Evolutionary conservation across 2,113 vertebrate species (phyloP).

Genomic region (Fukomys damarensis): DNA sequence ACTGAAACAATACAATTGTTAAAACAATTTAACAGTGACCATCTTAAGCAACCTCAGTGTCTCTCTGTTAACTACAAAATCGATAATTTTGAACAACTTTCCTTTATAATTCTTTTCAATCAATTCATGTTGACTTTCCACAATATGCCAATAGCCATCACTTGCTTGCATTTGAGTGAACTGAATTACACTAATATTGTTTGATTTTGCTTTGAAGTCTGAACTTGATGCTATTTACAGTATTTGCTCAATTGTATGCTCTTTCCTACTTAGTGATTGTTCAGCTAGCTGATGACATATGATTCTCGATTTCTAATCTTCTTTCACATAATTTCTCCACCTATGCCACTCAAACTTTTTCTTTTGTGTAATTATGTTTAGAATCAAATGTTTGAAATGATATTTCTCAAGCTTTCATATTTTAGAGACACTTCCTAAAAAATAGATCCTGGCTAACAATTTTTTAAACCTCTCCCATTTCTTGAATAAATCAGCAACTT

Average conservation of each 20-base stretch:
- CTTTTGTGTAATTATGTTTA: not conserved
- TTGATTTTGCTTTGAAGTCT: not conserved
- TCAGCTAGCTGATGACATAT: not conserved
- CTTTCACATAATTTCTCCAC: not conserved
- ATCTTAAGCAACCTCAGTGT: not conserved
- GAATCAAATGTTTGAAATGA: not conserved
- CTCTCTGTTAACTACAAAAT: not conserved
- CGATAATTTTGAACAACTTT: not conserved
- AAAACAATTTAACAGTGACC: not conserved
- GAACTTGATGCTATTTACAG: not conserved
- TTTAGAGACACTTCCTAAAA: not conserved
- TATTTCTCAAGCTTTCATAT: not conserved
- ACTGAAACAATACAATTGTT: not conserved
- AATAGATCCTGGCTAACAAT: not conserved
- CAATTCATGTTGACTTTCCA: not conserved
- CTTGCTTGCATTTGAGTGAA: not conserved
- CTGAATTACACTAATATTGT: not conserved
- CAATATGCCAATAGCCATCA: fast-evolving
- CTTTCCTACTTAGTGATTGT: not conserved
- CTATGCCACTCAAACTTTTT: not conserved
- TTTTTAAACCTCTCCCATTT: not conserved
- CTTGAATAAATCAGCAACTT: not conserved
- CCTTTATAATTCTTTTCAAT: not conserved
- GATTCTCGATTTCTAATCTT: not conserved
- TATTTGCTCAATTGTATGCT: not conserved